Percentiles rank a stretch among this genome's conserved stretches.
Conservation (phyloP, 2,888 invertebrate genomes). For the Dastarcus helophoroides region DNA sequence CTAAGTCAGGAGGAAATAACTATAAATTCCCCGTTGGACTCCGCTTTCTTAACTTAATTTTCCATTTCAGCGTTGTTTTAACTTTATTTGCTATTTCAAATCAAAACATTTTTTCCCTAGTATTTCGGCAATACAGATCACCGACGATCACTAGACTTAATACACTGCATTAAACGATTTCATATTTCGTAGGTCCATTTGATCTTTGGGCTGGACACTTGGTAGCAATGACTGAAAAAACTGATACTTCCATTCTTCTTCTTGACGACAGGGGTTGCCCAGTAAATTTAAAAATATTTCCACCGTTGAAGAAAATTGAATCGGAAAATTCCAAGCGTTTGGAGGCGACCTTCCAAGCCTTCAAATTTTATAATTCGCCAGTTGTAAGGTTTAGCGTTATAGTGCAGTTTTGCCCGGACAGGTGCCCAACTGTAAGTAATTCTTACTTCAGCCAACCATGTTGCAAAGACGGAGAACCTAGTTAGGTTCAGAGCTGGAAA, state of each 20-base stretch:
- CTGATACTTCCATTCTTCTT: slow-evolving; percentile 60
- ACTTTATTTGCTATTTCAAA: too few species aligned
- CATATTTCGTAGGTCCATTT: slow-evolving; percentile 30
- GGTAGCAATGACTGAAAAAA: slow-evolving; percentile 65
- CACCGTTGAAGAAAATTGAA: slow-evolving; percentile 35
- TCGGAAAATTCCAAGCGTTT: slow-evolving; percentile 36
- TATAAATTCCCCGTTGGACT: too few species aligned
- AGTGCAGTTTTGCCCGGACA: slow-evolving; percentile 66
- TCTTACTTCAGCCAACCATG: background rate
- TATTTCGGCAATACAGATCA: too few species aligned
- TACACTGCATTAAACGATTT: slow-evolving; percentile 4
- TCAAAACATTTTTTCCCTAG: too few species aligned
- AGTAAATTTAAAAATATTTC: slow-evolving; percentile 50
- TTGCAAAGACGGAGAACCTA: slow-evolving; percentile 1
- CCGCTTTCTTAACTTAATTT: too few species aligned
- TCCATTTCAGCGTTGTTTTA: too few species aligned
- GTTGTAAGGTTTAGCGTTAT: slow-evolving; percentile 71
- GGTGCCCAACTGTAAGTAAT: slow-evolving; percentile 51
- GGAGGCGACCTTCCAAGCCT: slow-evolving; percentile 63
- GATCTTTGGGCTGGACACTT: slow-evolving; percentile 70
- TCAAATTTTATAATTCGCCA: slow-evolving; percentile 77
- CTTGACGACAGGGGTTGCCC: slow-evolving; percentile 74
- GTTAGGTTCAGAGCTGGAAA: too few species aligned
- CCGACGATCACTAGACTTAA: too few species aligned
- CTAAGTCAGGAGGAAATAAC: too few species aligned